A percentile compares a stretch with the other conserved stretches of the same genome.
Conservation (phyloP, 1,140 invertebrate species). For the Schmidtea mediterranea region DNA sequence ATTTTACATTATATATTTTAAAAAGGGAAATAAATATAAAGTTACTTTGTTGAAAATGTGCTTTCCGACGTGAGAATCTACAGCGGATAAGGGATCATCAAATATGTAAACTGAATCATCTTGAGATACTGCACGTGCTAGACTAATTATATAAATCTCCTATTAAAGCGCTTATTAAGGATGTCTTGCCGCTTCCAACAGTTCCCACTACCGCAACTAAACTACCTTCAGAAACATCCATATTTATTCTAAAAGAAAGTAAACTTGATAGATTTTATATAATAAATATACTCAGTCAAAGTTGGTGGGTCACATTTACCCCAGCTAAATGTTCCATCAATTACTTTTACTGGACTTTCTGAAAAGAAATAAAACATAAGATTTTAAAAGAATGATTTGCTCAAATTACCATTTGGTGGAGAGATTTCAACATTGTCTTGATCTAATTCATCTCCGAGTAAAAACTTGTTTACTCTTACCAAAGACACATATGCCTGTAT, state of each 20-base stretch:
- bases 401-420: background rate
- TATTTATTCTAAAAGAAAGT: background rate
- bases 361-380: background rate
- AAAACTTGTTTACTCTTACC: background rate
- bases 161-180: conserved; percentile 52
- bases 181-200: conserved; percentile 65
- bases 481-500: background rate
- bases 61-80: conserved; percentile 74
- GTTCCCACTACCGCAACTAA: conserved; percentile 30
- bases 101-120: conserved; percentile 63
- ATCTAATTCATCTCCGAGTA: background rate
- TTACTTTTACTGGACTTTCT: background rate
- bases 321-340: background rate
- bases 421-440: background rate
- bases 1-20: conserved; percentile 26
- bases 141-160: conserved; percentile 75
- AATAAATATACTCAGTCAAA: background rate
- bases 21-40: conserved; percentile 36
- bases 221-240: background rate
- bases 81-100: conserved; percentile 79
- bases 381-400: background rate
- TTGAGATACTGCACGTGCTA: conserved; percentile 70
- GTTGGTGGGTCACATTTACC: background rate
- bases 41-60: conserved; percentile 75
- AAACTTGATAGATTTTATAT: background rate